A percentile compares a stretch with the other conserved stretches of the same genome.
phyloP scores from a whole-genome alignment of 2,888 invertebrate species.

The Acanthococcus lagerstroemiae region DNA sequence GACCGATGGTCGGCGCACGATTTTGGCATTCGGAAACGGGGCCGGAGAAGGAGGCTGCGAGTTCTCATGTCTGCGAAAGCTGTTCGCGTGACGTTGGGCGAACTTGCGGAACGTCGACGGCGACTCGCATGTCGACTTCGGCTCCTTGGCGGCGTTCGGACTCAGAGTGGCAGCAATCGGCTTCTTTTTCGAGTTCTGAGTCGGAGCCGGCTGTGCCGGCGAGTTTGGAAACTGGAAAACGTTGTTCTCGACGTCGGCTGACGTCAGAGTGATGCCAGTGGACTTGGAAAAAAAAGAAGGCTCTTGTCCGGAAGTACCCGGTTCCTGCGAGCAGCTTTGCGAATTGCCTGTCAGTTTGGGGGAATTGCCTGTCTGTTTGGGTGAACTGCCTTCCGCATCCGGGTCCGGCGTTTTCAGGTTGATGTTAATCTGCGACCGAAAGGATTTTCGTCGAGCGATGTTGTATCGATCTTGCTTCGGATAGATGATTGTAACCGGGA shows the following conservation, averaged over 20 bases:
- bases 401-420: constrained; percentile 38
- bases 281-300: constrained; percentile 18
- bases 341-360: background rate
- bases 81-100: background rate
- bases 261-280: constrained; percentile 13
- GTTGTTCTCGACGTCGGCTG: constrained; percentile 11
- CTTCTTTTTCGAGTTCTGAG: constrained; percentile 12
- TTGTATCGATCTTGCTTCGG: constrained; percentile 38
- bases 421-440: constrained; percentile 42
- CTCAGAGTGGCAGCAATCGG: background rate
- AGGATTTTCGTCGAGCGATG: constrained; percentile 39
- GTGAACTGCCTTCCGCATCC: constrained; percentile 4
- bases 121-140: constrained; percentile 4
- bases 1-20: constrained; percentile 13
- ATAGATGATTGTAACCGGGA: constrained; percentile 37
- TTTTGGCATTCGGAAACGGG: background rate
- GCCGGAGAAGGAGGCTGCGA: constrained; percentile 7
- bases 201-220: too few species aligned
- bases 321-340: background rate
- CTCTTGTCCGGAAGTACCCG: background rate
- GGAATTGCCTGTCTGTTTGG: background rate
- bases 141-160: background rate
- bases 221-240: constrained; percentile 14
- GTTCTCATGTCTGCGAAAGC: background rate
- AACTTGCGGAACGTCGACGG: constrained; percentile 9